Percentiles rank a stretch among this genome's conserved stretches.
These are phyloP conservation scores for Mercenaria mercenaria DNA, from an alignment of 1,140 invertebrate genomes.

Conservation along the genomic window DNA sequence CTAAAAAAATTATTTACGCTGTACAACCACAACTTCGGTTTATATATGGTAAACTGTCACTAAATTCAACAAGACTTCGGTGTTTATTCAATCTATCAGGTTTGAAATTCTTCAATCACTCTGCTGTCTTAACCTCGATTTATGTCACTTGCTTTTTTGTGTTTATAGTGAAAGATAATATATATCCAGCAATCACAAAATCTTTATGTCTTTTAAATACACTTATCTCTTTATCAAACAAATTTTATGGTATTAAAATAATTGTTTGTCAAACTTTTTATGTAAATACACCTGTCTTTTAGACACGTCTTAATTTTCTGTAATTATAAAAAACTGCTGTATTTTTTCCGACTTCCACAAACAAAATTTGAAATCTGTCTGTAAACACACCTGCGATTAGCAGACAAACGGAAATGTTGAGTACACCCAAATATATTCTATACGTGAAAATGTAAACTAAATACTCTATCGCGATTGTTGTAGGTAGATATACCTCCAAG, in stretches of 20 bases:
- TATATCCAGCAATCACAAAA: conserved; percentile 3
- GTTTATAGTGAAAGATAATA: conserved; percentile 29
- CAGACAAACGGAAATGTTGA: conserved; percentile 9
- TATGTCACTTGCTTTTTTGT: conserved; percentile 25
- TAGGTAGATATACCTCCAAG: background rate
- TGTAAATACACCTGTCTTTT: conserved; percentile 24
- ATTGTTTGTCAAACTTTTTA: conserved; percentile 2
- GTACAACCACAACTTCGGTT: background rate
- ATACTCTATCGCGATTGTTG: background rate
- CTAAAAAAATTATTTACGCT: background rate
- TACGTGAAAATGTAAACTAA: background rate
- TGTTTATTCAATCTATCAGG: background rate
- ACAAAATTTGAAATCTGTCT: background rate
- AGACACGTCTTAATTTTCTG: conserved; percentile 7
- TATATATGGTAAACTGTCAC: background rate
- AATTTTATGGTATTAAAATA: conserved; percentile 46
- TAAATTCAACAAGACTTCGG: background rate
- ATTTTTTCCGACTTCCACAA: conserved; percentile 19
- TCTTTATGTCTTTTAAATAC: conserved; percentile 16
- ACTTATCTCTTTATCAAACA: conserved; percentile 41
- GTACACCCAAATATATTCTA: background rate
- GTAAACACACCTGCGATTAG: conserved; percentile 19
- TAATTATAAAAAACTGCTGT: conserved; percentile 9
- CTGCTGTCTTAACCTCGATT: background rate
- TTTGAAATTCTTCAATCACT: conserved; percentile 39